phyloP scores from a whole-genome alignment of 2,113 vertebrate species.

The Rousettus leschenaultii region DNA sequence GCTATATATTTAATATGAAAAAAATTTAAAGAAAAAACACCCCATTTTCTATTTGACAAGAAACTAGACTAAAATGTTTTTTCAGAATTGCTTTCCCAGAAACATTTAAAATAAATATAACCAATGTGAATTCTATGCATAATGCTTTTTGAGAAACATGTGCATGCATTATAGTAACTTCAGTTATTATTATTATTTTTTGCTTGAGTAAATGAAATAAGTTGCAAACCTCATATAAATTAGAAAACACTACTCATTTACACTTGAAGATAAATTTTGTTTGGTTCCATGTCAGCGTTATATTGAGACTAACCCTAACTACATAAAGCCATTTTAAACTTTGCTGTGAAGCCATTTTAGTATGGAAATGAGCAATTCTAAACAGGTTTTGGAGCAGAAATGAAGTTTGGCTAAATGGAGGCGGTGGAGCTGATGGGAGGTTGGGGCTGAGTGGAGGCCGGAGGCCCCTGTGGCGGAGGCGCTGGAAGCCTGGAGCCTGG shows the following conservation, averaged over 20 bases:
- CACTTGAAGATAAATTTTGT: background rate
- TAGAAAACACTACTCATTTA: background rate
- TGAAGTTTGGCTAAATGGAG: background rate
- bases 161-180: background rate
- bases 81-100: background rate
- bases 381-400: background rate
- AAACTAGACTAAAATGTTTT: background rate
- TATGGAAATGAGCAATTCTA: background rate
- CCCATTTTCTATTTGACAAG: background rate
- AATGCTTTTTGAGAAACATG: background rate
- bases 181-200: background rate
- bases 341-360: background rate
- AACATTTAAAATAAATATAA: slow-evolving; percentile 16
- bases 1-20: background rate
- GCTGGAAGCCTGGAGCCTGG: background rate
- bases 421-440: background rate
- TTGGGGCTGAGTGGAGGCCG: background rate
- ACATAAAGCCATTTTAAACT: background rate
- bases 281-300: background rate
- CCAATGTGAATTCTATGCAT: background rate
- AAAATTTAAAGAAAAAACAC: background rate
- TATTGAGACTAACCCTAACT: background rate
- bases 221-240: background rate
- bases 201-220: background rate
- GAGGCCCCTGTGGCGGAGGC: background rate